Percentiles rank a stretch among this genome's conserved stretches.
phyloP scores from a whole-genome alignment of 2,888 invertebrate species.

The Nemapogon koenigi region DNA sequence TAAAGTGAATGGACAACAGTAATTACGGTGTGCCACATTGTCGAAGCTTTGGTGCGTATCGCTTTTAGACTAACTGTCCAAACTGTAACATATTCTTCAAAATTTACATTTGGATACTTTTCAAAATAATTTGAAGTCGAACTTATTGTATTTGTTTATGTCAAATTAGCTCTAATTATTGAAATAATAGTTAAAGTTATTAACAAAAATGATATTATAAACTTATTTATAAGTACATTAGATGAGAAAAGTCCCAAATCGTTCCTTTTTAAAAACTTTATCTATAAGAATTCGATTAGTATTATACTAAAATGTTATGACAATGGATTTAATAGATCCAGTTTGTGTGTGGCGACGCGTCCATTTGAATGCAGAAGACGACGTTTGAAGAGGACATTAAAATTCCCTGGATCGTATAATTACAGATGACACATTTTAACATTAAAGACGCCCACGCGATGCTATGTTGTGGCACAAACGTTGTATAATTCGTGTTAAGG shows the following conservation, averaged over 20 bases:
- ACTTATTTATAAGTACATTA: no score
- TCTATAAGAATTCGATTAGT: slow-evolving; percentile 12
- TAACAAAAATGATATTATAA: no score
- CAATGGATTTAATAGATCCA: slow-evolving; percentile 41
- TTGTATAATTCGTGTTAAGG: slow-evolving; percentile 65
- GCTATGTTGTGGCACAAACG: slow-evolving; percentile 57
- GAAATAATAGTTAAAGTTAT: no score
- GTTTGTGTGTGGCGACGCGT: slow-evolving; percentile 33
- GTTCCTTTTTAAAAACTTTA: no score
- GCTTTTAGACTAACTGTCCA: slow-evolving; percentile 42
- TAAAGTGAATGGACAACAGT: slow-evolving; percentile 57
- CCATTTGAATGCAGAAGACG: slow-evolving; percentile 59
- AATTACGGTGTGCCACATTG: slow-evolving; percentile 41
- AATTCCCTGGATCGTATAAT: slow-evolving; percentile 60
- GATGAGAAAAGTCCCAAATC: no score
- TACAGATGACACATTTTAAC: slow-evolving; percentile 62
- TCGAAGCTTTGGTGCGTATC: slow-evolving; percentile 49
- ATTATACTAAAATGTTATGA: slow-evolving; percentile 40
- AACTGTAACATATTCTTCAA: slow-evolving; percentile 13
- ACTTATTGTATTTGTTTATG: no score
- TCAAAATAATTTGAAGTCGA: no score
- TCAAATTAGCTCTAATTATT: no score
- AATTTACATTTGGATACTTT: no score
- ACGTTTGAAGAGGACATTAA: slow-evolving; percentile 56
- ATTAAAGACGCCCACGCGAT: slow-evolving; percentile 59